phyloP scores from a whole-genome alignment of 2,113 vertebrate genomes.

The Colius striatus region DNA sequence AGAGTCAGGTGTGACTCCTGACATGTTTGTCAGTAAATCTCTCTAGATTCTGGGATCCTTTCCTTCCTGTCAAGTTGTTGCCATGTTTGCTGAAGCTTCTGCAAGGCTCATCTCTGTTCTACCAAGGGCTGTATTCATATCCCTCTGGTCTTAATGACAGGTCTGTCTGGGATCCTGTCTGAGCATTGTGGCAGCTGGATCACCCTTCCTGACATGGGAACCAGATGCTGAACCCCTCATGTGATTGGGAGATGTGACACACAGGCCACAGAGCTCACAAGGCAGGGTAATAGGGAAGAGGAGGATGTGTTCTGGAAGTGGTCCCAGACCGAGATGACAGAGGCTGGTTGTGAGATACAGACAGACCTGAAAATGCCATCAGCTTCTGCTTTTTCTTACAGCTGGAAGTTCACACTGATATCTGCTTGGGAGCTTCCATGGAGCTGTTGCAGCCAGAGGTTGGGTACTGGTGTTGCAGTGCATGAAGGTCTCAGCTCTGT shows the following conservation, averaged over 20 bases:
- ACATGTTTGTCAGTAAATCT: fast-evolving
- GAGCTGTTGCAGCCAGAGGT: not conserved
- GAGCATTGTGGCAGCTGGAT: fast-evolving
- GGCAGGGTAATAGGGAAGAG: not conserved
- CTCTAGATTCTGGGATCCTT: not conserved
- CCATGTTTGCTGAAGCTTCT: not conserved
- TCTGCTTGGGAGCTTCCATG: not conserved
- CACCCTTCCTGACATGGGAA: not conserved
- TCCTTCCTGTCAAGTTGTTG: not conserved
- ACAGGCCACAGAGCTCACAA: not conserved
- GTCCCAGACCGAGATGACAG: not conserved
- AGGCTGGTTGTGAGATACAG: fast-evolving
- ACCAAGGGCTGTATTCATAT: not conserved
- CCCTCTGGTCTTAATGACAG: not conserved
- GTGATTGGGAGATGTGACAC: not conserved
- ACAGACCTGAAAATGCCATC: not conserved
- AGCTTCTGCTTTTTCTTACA: not conserved
- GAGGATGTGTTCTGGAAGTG: not conserved
- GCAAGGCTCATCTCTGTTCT: not conserved
- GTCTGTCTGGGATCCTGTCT: not conserved
- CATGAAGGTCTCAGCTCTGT: not conserved
- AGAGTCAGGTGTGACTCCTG: not conserved
- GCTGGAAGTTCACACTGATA: not conserved
- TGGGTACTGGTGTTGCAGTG: not conserved
- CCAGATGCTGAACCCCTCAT: not conserved